Percentiles rank a stretch among this genome's conserved stretches.
Evolutionary conservation across 1,140 invertebrate species (phyloP).

Genomic region (Schlechtendalia chinensis): DNA sequence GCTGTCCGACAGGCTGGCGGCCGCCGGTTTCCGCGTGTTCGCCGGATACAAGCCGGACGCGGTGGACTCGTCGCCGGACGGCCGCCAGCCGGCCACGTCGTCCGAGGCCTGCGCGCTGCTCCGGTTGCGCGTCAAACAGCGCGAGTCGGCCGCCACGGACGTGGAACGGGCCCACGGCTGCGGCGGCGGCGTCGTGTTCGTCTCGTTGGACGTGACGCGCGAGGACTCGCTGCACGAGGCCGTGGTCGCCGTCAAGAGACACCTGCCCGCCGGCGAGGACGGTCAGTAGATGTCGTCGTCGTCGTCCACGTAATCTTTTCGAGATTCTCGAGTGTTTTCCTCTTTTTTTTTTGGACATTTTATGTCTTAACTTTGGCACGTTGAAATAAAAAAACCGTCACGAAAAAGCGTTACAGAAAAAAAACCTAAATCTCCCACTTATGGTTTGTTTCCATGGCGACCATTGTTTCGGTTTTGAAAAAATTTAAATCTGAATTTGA

Average conservation of each 20-base stretch:
- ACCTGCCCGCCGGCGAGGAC: constrained; percentile 77
- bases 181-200: constrained; percentile 66
- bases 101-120: constrained; percentile 63
- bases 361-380: too few species aligned
- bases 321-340: too few species aligned
- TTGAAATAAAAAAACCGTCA: too few species aligned
- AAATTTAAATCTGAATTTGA: too few species aligned
- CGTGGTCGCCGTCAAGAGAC: constrained; percentile 71
- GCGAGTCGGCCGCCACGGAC: constrained; percentile 55
- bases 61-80: constrained; percentile 56
- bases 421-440: too few species aligned
- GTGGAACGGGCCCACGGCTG: constrained; percentile 54
- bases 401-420: too few species aligned
- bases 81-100: constrained; percentile 55
- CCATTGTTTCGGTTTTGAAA: too few species aligned
- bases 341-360: too few species aligned
- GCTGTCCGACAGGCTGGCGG: constrained; percentile 67
- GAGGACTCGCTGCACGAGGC: constrained; percentile 77
- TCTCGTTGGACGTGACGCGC: constrained; percentile 74
- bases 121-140: constrained; percentile 61
- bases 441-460: too few species aligned
- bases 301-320: too few species aligned
- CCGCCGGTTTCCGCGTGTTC: constrained; percentile 71
- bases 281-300: too few species aligned
- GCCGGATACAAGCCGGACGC: constrained; percentile 63